These are phyloP conservation scores for Cabera pusaria DNA, from an alignment of 2,888 invertebrate species.

Conservation along the genomic window DNA sequence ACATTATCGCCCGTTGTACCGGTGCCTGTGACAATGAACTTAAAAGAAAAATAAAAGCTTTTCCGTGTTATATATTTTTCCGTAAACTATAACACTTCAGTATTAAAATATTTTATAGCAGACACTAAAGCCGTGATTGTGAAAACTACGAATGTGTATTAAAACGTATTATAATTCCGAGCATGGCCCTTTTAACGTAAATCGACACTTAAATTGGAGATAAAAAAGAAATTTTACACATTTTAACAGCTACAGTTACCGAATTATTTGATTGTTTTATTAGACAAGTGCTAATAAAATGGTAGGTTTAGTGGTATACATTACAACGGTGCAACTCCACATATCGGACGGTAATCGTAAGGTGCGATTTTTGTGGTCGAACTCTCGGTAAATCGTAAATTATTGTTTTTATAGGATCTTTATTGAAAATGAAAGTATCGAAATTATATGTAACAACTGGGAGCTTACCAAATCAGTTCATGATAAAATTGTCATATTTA, in stretches of 20 bases:
- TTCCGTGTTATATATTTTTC: conserved; percentile 62
- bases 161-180: conserved; percentile 1
- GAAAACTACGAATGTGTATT: conserved; percentile 1
- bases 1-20: conserved; percentile 52
- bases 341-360: conserved; percentile 47
- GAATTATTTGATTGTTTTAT: conserved; percentile 71
- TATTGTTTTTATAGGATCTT: conserved; percentile 18
- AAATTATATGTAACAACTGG: too few species aligned
- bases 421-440: conserved; percentile 34
- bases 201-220: conserved; percentile 24
- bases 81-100: conserved; percentile 35
- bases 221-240: conserved; percentile 39
- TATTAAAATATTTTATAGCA: neutral
- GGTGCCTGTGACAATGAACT: conserved; percentile 54
- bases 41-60: conserved; percentile 66
- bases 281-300: conserved; percentile 66
- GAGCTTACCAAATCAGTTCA: too few species aligned
- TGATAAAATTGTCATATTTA: too few species aligned
- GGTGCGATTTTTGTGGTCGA: conserved; percentile 62
- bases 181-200: conserved; percentile 14
- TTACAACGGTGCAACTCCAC: conserved; percentile 28
- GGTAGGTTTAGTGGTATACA: conserved; percentile 45
- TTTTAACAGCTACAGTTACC: conserved; percentile 42
- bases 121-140: neutral
- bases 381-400: conserved; percentile 31